Evolutionary conservation across 2,888 invertebrate species (phyloP).

Genomic region (Drosophila parthenogenetica): DNA sequence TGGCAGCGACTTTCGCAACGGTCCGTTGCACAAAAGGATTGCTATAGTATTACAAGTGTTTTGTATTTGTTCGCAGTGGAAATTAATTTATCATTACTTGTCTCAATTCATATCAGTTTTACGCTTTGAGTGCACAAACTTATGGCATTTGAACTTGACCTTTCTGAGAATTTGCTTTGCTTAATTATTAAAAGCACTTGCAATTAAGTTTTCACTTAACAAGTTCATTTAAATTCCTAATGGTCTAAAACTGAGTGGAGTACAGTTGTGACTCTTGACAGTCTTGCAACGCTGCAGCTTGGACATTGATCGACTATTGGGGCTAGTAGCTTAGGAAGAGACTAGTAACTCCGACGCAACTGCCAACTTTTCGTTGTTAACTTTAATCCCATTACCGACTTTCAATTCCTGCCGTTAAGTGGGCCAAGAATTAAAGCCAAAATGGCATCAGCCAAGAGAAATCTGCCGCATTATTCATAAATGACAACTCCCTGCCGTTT

Average conservation of each 20-base stretch:
- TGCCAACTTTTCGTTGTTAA: too few relatives aligned
- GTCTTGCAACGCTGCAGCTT: neutral
- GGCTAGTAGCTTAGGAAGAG: too few relatives aligned
- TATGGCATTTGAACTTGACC: conserved; percentile 23
- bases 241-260: neutral
- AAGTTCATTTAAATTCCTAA: neutral
- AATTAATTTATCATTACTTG: conserved; percentile 66
- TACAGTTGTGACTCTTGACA: neutral
- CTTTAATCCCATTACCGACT: too few relatives aligned
- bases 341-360: too few relatives aligned
- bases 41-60: conserved; percentile 18
- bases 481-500: conserved; percentile 29
- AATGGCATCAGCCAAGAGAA: conserved; percentile 52
- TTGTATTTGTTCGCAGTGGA: conserved; percentile 28
- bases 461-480: conserved; percentile 64
- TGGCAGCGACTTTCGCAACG: conserved; percentile 36
- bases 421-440: conserved; percentile 2
- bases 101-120: conserved; percentile 21
- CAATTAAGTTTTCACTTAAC: neutral
- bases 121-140: conserved; percentile 19
- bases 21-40: conserved; percentile 6
- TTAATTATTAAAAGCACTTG: conserved; percentile 10
- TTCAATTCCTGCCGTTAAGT: too few relatives aligned
- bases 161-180: neutral
- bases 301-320: neutral